Conservation (phyloP, 2,888 invertebrate genomes). For the Schizotus pectinicornis region DNA sequence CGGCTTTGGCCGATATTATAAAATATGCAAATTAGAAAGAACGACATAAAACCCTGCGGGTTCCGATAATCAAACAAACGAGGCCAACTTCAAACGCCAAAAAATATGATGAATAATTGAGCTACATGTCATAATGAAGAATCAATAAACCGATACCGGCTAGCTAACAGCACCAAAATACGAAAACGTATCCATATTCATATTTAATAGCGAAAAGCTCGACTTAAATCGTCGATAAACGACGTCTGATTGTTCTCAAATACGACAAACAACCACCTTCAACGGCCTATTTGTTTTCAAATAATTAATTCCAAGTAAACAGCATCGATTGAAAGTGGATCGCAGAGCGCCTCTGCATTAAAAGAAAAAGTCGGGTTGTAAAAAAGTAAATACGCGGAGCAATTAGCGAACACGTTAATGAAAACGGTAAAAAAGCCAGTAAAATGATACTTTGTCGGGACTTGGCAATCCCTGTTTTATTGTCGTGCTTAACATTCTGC, state of each 20-base stretch:
- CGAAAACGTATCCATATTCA: constrained; percentile 11
- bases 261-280: neutral
- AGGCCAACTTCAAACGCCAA: constrained; percentile 20
- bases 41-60: constrained; percentile 11
- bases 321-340: neutral
- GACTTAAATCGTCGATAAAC: neutral
- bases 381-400: neutral
- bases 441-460: constrained; percentile 1
- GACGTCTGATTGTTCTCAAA: neutral
- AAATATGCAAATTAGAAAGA: constrained; percentile 25
- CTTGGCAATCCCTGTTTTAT: no score
- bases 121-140: constrained; percentile 22
- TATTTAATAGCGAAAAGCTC: constrained; percentile 4
- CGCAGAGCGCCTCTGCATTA: neutral
- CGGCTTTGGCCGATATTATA: constrained; percentile 1
- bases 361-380: no score
- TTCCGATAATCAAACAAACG: constrained; percentile 24
- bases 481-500: constrained; percentile 4
- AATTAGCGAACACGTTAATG: constrained; percentile 1
- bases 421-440: constrained; percentile 3
- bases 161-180: constrained; percentile 11
- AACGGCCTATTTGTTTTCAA: neutral
- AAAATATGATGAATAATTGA: constrained; percentile 30
- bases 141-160: constrained; percentile 17
- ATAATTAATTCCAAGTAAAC: neutral